Conservation (phyloP, 2,113 vertebrate genomes). For the Elephas maximus region DNA sequence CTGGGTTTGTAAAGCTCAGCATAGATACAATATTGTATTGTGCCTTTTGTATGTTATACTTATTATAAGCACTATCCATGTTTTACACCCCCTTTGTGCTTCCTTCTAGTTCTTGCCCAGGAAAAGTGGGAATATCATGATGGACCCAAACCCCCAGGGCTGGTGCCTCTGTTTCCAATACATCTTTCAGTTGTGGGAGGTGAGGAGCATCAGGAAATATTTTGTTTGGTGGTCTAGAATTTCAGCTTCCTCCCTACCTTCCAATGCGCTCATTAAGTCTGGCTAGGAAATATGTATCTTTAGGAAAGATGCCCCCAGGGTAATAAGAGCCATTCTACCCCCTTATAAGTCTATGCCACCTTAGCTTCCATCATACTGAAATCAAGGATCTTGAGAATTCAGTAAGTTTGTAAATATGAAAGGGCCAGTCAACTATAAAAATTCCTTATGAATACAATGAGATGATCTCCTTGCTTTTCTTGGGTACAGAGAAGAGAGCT, state of each 20-base stretch:
- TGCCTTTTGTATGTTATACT: not conserved
- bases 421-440: conserved; percentile 53
- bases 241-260: conserved; percentile 50
- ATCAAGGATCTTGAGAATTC: conserved; percentile 44
- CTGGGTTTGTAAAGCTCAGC: conserved; percentile 2
- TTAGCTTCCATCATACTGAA: conserved; percentile 26
- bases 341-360: conserved; percentile 25
- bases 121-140: conserved; percentile 8
- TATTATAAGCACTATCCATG: not conserved
- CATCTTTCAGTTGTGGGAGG: not conserved
- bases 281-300: conserved; percentile 42
- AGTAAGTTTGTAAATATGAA: conserved; percentile 55
- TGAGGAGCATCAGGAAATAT: conserved; percentile 31
- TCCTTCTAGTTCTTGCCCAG: conserved; percentile 33
- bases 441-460: conserved; percentile 45
- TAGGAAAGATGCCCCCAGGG: not conserved
- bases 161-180: conserved; percentile 13
- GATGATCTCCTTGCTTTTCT: conserved; percentile 31
- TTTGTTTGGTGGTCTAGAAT: conserved; percentile 45
- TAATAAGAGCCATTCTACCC: not conserved
- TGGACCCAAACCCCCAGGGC: not conserved
- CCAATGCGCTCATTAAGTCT: conserved; percentile 43
- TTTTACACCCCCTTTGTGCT: conserved; percentile 40
- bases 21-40: conserved; percentile 1
- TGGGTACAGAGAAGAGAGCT: not conserved